phyloP scores from a whole-genome alignment of 2,888 invertebrate species.

The Epirrita christyi region DNA sequence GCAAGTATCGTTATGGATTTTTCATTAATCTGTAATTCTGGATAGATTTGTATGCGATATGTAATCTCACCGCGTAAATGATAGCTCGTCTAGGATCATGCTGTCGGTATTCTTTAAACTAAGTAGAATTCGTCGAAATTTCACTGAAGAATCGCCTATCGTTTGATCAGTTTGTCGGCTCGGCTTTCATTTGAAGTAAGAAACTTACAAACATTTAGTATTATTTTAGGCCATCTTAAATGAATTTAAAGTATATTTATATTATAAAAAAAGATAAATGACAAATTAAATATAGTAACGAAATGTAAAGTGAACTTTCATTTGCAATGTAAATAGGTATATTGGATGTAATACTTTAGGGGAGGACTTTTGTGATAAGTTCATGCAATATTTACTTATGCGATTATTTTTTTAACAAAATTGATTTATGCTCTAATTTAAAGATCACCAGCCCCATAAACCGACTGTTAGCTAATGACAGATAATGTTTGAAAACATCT shows the following conservation, averaged over 20 bases:
- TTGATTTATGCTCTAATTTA: constrained; percentile 63
- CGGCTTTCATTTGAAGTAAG: constrained; percentile 43
- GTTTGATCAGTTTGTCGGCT: constrained; percentile 48
- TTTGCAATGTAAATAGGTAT: constrained; percentile 80
- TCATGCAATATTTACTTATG: constrained; percentile 77
- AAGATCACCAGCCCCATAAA: neutral
- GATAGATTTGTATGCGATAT: constrained; percentile 66
- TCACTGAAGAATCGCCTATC: constrained; percentile 42
- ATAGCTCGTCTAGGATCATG: constrained; percentile 67
- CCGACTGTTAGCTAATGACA: neutral
- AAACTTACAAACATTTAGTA: constrained; percentile 61
- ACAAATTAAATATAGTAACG: constrained; percentile 80
- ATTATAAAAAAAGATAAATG: constrained; percentile 71
- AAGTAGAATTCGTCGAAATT: constrained; percentile 54
- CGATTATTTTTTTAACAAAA: constrained; percentile 50
- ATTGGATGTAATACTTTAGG: constrained; percentile 58
- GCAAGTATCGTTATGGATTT: constrained; percentile 50
- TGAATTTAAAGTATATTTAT: constrained; percentile 79
- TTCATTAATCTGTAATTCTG: constrained; percentile 46
- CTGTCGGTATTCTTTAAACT: constrained; percentile 56
- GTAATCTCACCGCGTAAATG: constrained; percentile 71
- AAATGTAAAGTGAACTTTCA: constrained; percentile 65
- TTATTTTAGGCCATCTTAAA: constrained; percentile 77
- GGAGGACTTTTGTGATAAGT: constrained; percentile 72
- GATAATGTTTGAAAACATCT: neutral